Evolutionary conservation across 2,113 vertebrate genomes (phyloP), one percentile per base, ranked within the genome.

Genomic region (Ochotona curzoniae): DNA sequence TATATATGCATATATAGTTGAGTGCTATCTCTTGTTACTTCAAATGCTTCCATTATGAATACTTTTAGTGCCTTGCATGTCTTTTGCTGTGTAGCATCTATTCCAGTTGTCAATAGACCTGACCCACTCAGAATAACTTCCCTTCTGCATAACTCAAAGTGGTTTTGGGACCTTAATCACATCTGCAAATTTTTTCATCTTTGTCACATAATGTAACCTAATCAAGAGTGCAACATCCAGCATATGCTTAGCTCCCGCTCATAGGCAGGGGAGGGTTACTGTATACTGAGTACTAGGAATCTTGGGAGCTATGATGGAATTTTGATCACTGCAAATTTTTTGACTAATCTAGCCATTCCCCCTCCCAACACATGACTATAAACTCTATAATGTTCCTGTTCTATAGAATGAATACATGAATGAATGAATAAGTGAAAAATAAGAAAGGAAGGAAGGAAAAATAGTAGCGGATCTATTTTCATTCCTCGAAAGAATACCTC

Each of bases 141-240:
- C 44, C 3, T 94, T 91, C 89, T 35, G 67, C 91, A 67, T 49
- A 87, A 87, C 25, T 93, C 54, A 81, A 67, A 92, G 47, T 30
- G 63, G 4, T 82, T 57, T 76, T 95, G 49, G n/a, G 7, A 91
- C 35, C 25, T 93, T 93, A 75, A 84, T 83, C 38, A 38, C 15
- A 93, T 35, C 54, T 73, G 38, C 28, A 92, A 92, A 81, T 87
- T 38, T 38, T 21, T 66, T 94, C 47, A 25, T 32, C 28, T 91
- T 83, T 90, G 21, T 70, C 60, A 35, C 15, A n/a, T 21, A 57
- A 74, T 67, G n/a, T 69, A 83, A 69, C 30, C 25, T 49, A 70
- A 66, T 60, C 17, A 75, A 6, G 18, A 10, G 51, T 61, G 20
- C 35, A 57, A 87, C 32, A 66, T 15, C 32, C 63, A 28, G 57